These are phyloP conservation scores for Chouioia cunea DNA, from an alignment of 2,888 invertebrate genomes.

Conservation along the genomic window DNA sequence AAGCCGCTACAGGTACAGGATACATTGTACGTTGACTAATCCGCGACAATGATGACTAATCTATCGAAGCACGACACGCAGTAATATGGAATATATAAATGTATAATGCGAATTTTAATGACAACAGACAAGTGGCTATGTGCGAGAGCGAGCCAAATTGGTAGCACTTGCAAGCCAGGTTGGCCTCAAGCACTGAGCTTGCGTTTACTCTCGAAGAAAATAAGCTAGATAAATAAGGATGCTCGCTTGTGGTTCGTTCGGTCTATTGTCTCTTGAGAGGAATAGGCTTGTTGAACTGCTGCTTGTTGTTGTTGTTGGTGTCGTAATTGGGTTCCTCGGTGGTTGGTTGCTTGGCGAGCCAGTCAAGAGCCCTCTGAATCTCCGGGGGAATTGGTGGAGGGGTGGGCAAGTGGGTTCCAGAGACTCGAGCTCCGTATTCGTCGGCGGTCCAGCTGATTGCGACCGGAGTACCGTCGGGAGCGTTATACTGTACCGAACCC, in stretches of 20 bases:
- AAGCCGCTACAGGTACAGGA: too few relatives aligned
- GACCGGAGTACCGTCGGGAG: constrained; percentile 66
- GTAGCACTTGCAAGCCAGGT: too few relatives aligned
- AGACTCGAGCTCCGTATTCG: constrained; percentile 64
- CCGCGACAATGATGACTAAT: too few relatives aligned
- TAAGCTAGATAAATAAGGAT: too few relatives aligned
- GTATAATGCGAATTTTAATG: too few relatives aligned
- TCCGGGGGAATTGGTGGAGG: constrained; percentile 66
- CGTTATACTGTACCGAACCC: constrained; percentile 66
- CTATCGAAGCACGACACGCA: too few relatives aligned
- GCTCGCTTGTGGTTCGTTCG: background rate
- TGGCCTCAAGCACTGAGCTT: too few relatives aligned
- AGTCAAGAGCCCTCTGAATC: constrained; percentile 64
- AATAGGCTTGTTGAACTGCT: constrained; percentile 41
- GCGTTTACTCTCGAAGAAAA: too few relatives aligned
- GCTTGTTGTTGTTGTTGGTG: constrained; percentile 20
- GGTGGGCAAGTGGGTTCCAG: constrained; percentile 63
- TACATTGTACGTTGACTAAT: too few relatives aligned
- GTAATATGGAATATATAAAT: too few relatives aligned
- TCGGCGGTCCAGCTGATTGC: constrained; percentile 67
- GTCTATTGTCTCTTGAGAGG: constrained; percentile 31
- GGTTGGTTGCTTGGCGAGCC: constrained; percentile 66
- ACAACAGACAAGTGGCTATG: too few relatives aligned
- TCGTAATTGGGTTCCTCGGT: constrained; percentile 54
- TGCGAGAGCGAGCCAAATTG: too few relatives aligned